Evolutionary conservation across 2,113 vertebrate genomes (phyloP), one percentile per base, ranked within the genome.

Genomic region (Hippocampus comes): DNA sequence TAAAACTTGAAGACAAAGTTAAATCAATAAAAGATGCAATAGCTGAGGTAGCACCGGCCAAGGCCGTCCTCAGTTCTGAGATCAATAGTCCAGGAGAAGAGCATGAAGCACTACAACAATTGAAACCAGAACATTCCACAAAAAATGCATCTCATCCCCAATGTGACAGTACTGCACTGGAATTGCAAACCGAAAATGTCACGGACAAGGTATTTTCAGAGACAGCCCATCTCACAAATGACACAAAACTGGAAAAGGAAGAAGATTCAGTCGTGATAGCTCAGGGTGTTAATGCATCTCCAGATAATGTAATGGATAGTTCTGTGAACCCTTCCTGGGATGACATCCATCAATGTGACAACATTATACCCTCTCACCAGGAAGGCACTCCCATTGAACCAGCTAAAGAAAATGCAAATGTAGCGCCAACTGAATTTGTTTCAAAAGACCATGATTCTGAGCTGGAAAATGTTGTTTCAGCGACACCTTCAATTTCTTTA

Each of bases 231-330:
- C 41, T 51, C 17, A 48, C 34, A 41, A 49, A 77, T 68, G 65
- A 77, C n/a, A 1, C 41, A 2, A 79, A 84, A 65, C 48, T 48
- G 20, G 81, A 72, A 21, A 56, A 71, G 49, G 49, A 72, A 11
- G 68, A 63, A 46, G 46, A 42, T 17, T 18, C 69, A 59, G 23
- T 63, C 57, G 15, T 30, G 41, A n/a, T 14, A 72, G 41, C 41
- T n/a, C 27, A 21, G 25, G 25, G 63, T 48, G 73, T 61, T 60
- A 59, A 25, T 81, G 66, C 65, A 64, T 49, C 30, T 63, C n/a
- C 67, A 21, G 51, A 71, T 17, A 63, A 80, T 77, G 71, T 70
- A 78, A 86, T 20, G 42, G 73, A 79, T 84, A 68, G n/a, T 23
- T 71, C 66, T 23, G 20, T 38, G 46, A 76, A 79, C 81, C 73